Evolutionary conservation across 2,888 invertebrate species (phyloP).

Genomic region (Calameuta pallipes): DNA sequence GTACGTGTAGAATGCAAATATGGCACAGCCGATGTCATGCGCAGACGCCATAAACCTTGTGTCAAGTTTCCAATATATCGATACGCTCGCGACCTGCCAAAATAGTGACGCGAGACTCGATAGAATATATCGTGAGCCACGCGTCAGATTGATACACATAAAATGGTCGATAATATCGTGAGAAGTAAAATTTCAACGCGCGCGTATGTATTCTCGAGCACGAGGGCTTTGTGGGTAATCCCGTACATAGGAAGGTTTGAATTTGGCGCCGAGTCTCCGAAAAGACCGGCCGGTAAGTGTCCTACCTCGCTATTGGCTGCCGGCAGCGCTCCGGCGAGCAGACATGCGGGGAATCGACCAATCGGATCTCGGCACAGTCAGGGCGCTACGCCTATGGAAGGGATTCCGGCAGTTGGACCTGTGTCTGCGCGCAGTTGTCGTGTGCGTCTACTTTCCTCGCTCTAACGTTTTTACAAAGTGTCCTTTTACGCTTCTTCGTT

Average conservation of each 20-base stretch:
- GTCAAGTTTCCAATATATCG: neutral
- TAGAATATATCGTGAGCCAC: neutral
- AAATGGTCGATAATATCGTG: neutral
- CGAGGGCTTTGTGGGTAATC: neutral
- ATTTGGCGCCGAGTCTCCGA: neutral
- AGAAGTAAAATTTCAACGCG: neutral
- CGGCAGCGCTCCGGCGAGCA: neutral
- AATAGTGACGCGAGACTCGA: neutral
- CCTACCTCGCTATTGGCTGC: neutral
- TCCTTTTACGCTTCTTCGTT: neutral
- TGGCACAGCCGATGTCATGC: neutral
- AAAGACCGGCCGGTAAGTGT: neutral
- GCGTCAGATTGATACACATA: neutral
- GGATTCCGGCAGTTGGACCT: conserved; percentile 52
- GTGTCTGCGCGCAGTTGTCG: conserved; percentile 20
- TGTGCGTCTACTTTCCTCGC: neutral
- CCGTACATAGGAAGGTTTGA: neutral
- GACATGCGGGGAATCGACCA: neutral
- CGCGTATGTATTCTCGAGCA: neutral
- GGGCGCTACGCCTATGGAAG: conserved; percentile 25
- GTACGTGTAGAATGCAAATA: neutral
- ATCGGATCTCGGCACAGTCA: neutral
- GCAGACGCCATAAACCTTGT: neutral
- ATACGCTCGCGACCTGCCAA: neutral
- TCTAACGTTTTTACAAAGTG: neutral